These are phyloP conservation scores for Allolobophora icterica DNA, from an alignment of 2,888 invertebrate genomes.

Conservation along the genomic window DNA sequence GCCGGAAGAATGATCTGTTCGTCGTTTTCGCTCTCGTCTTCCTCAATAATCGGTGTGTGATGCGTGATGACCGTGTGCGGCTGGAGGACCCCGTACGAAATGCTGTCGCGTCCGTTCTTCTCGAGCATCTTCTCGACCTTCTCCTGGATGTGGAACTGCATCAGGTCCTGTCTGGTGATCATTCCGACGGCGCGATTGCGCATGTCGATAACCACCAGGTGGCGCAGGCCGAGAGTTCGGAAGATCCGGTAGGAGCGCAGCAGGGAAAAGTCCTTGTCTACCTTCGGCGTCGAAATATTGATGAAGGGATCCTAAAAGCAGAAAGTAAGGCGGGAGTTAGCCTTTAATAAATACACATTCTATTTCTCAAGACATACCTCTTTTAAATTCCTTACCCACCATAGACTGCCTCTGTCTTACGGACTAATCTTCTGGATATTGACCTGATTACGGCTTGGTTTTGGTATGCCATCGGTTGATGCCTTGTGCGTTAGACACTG, in stretches of 20 bases:
- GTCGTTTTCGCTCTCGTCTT: constrained; percentile 2
- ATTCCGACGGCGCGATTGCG: constrained; percentile 58
- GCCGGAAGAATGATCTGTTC: constrained; percentile 18
- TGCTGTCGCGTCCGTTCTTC: neutral
- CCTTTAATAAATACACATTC: neutral
- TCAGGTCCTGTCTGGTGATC: constrained; percentile 60
- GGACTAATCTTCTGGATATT: too few species aligned
- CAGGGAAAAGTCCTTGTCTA: constrained; percentile 56
- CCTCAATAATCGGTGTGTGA: neutral
- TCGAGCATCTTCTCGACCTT: constrained; percentile 27
- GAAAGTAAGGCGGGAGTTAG: neutral
- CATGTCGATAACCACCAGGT: constrained; percentile 56
- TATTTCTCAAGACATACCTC: too few species aligned
- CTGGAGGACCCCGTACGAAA: neutral
- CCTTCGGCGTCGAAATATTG: constrained; percentile 56
- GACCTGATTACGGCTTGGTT: too few species aligned
- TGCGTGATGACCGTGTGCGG: neutral
- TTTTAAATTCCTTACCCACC: too few species aligned
- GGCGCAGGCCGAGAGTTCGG: constrained; percentile 59
- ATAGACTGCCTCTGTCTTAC: too few species aligned
- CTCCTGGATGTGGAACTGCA: constrained; percentile 52
- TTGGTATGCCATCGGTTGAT: too few species aligned
- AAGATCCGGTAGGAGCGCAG: constrained; percentile 58
- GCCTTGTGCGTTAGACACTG: too few species aligned
- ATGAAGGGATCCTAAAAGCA: constrained; percentile 52